Evolutionary conservation across 2,797 vertebrate species (phyloP).

Genomic region (Coendou prehensilis): DNA sequence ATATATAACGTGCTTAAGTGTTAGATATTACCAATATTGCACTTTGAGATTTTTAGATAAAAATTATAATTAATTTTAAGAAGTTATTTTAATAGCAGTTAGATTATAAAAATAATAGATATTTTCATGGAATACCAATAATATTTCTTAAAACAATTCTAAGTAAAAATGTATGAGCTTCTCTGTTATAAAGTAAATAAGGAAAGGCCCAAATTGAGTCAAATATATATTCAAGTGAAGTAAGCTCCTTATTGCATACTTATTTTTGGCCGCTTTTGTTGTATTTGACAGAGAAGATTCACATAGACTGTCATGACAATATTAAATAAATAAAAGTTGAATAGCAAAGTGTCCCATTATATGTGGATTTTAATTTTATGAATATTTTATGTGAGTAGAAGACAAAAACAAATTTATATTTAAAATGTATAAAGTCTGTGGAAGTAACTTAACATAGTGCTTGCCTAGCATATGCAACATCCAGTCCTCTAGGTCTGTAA

Average conservation of each 20-base stretch:
- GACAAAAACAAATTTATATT: neutral
- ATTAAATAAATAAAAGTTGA: neutral
- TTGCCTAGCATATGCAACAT: neutral
- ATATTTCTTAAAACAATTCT: neutral
- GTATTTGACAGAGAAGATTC: neutral
- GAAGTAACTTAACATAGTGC: too few relatives aligned
- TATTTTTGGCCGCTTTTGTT: neutral
- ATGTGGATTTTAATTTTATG: neutral
- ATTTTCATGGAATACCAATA: neutral
- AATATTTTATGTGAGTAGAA: neutral
- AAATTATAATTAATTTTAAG: conserved; percentile 10
- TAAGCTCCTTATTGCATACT: neutral
- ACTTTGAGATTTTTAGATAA: conserved; percentile 18
- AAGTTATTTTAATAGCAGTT: neutral
- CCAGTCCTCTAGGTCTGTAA: neutral
- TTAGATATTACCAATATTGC: neutral
- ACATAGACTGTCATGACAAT: neutral
- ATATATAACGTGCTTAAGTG: neutral
- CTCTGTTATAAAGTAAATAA: neutral
- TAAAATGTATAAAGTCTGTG: neutral
- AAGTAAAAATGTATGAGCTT: neutral
- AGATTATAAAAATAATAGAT: neutral
- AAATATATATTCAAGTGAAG: neutral
- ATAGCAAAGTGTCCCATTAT: neutral
- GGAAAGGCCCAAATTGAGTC: neutral